Evolutionary conservation across 2,113 vertebrate genomes (phyloP), one percentile per base, ranked within the genome.

Genomic region (Pachyramphus minor): DNA sequence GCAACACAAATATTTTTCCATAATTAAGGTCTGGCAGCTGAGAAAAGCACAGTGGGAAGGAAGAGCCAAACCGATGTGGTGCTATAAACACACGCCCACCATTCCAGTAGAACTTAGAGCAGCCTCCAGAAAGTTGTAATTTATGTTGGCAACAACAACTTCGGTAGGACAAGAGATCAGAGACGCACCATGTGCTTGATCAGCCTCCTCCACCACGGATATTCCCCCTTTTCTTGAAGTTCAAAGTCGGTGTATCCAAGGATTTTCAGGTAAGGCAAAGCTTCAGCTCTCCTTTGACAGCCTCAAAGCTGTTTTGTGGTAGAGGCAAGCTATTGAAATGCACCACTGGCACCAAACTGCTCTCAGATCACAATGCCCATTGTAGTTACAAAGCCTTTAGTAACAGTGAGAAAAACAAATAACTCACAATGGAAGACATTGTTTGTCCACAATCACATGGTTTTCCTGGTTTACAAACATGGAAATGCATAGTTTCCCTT

Each of bases 401-500:
- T 6, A 93, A 53, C 58, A 94, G 73, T 1, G 80, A 87, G 62
- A 77, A 96, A 95, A 97, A 90, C 89, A 96, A 96, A 81, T 18
- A 52, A 12, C 75, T 80, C 14, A 87, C 73, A 96, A 92, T 53
- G 68, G 39, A 53, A 92, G 64, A 11, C 62, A 90, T 90, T 93
- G 75, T 96, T 94, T 81, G 83, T 30, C 69, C 87, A 80, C 95
- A 95, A 22, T 91, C 92, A 19, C 83, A 21, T 21, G 47, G 64
- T 77, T 94, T 94, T 84, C 90, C 93, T 84, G 80, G 41, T 95
- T 92, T 89, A 72, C 55, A 84, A 45, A 59, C 47, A 8, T 85
- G 74, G 92, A 87, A 96, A 92, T 89, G 73, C 92, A 88, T 16
- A 62, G 69, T 62, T 96, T 95, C 94, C 95, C 80, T 67, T 17